Evolutionary conservation across 1,140 invertebrate species (phyloP), one percentile per base, ranked within the genome.

Genomic region (Drosophila parabipectinata): DNA sequence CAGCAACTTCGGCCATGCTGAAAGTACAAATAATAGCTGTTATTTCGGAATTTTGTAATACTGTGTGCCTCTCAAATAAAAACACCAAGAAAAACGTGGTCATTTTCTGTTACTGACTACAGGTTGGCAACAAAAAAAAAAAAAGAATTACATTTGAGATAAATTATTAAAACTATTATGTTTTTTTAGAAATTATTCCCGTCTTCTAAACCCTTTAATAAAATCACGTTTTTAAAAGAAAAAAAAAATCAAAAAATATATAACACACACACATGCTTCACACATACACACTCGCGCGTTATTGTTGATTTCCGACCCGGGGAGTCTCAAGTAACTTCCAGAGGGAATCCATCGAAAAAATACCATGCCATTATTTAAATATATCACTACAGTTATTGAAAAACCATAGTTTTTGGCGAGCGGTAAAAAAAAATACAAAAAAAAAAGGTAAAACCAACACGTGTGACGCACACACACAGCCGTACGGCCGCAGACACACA

Each of bases 1-100:
- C 89, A 81, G 78, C 90, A 67, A 92, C 91, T 75, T 92, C 91
- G 72, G 89, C 81, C 91, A 92, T 92, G 72, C 83, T 91, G 73
- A 34, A 72, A 77, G 3, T 24, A 21, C 28, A 41, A 14, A 44
- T 8, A 15, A 15, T 4, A 15, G 6, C 6, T 8, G 5, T 44
- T 44, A 10, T 37, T 37, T 37, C 4, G 12, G 0, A 37, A n/a
- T 10, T 32, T 10, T 2, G 32, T 10, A 34, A 34, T 3, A 37
- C 1, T 4, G 34, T 37, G 4, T n/a, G 34, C 34, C 32, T 10
- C 28, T 34, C 0, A 8, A 30, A 30, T 30, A 8, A 8, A 30
- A 7, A 7, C 28, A 30, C 8, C 0, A 6, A 30, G 8, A 30
- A 30, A 34, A 34, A 34, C 32, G 32, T 34, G 32, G 32, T 21